Percentiles rank a stretch among this genome's conserved stretches.
These are phyloP conservation scores for Tetragnatha versicolor DNA, from an alignment of 1,140 invertebrate species.

Conservation along the genomic window DNA sequence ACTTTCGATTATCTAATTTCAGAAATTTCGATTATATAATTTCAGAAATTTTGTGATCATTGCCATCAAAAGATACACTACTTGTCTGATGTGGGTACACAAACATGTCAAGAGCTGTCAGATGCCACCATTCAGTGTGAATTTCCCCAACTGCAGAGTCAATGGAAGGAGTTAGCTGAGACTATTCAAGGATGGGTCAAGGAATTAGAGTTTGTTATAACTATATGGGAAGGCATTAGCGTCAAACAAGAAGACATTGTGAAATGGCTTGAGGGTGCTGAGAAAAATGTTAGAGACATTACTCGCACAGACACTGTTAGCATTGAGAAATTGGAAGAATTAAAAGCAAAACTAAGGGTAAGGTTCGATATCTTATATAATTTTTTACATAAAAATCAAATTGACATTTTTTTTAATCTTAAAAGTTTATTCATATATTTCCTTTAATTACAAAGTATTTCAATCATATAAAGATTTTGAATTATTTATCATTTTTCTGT, in stretches of 20 bases:
- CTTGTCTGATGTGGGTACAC: conserved; percentile 35
- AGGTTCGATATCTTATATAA: no score
- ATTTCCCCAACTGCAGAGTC: conserved; percentile 37
- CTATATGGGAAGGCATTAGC: conserved; percentile 78
- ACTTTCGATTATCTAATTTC: no score
- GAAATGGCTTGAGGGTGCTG: conserved; percentile 59
- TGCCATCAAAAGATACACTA: conserved; percentile 74
- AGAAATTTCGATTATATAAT: background rate
- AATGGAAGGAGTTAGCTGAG: conserved; percentile 36
- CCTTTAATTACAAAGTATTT: background rate
- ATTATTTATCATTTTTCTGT: background rate
- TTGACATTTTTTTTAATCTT: background rate
- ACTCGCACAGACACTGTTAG: conserved; percentile 18
- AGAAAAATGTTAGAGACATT: conserved; percentile 41
- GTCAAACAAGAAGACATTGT: conserved; percentile 61
- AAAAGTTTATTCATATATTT: background rate
- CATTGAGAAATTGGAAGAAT: conserved; percentile 58
- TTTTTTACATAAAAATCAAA: no score
- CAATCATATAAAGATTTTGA: background rate
- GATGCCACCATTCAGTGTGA: conserved; percentile 43
- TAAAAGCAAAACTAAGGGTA: conserved; percentile 59
- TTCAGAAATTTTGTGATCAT: conserved; percentile 72
- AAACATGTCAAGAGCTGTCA: background rate
- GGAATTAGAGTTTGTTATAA: conserved; percentile 77
- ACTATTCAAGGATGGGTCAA: conserved; percentile 48